Base-by-base conservation (phyloP, 1,140 invertebrate species). In the Littorina saxatilis region DNA sequence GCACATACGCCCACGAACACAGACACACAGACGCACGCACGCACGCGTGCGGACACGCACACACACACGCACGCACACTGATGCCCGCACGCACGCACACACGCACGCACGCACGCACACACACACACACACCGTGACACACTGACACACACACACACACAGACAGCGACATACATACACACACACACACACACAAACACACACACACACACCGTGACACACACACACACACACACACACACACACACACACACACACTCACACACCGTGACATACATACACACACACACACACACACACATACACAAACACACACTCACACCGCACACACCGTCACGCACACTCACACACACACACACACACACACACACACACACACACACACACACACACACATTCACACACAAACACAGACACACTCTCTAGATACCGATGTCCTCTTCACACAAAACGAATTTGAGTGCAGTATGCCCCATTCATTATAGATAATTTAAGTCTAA, bases 171-270 rank as follows among this genome's bases (percentile, higher is more conserved):
- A 17, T 17, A 47, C 43, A 17, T 17, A 47, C 43, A 17, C 43
- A 47, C 43, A 17, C 43, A 47, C 43, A 17, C 43, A 47, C 43
- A 17, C 43, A 47, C 43, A 17, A 5, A 47, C 43, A 17, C 43
- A 47, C 43, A 17, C 43, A 47, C 43, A 17, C 43, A 47, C 43
- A 17, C 43, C 5, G 7, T 5, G 7, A 47, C 43, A 23, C 58
- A 61, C 58, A 23, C 58, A 61, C 58, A 61, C 58, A 61, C 58
- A 61, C 58, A 61, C 58, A 61, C 58, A 61, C 58, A 61, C 58
- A 61, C 58, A 61, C 58, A 61, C 58, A 61, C 58, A 61, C 58
- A 61, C 58, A 61, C n/a, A 20, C 55, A 66, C 9, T 13, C 27
- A 27, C 61, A 29, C 23, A 15, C 27, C 35, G 27, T n/a, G 2